Base-by-base conservation (phyloP, 1,140 invertebrate genomes). In the Plutomurus gul region DNA sequence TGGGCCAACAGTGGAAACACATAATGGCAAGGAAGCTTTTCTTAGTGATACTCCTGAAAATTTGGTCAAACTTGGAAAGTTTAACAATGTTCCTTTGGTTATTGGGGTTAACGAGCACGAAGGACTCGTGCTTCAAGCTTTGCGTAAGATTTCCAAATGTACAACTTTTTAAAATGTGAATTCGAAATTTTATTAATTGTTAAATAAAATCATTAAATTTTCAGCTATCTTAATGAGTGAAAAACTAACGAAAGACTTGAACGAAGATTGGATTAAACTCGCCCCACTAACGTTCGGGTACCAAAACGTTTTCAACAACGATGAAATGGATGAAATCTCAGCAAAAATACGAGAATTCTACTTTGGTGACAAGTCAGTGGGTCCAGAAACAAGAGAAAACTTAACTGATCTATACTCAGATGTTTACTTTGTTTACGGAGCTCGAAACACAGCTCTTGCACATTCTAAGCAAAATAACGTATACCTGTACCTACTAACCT, bases 351-450 rank as follows among this genome's bases (percentile, higher is more conserved):
- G 73, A 0, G 30, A 47, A 7, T 79, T 70, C 25, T 79, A 79
- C 18, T 79, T 79, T 71, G 78, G 78, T 5, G 43, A 40, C 13
- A 18, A 56, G 11, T 22, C 39, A 36, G 37, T 79, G 0, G 51
- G 43, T 11, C 13, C 8, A 37, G 39, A 20, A 4, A 79, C 72
- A 0, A 37, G 33, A 7, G 30, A 60, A 18, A 79, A 79, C 22
- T 22, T 79, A 27, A 79, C 78, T 11, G 75, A 79, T 71, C 71
- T 79, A 13, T 79, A 79, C 43, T 75, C 72, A 18, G 78, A 79
- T 51, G 20, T 33, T 20, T 74, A 65, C 16, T 79, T 79, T 56
- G 40, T 56, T 7, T 49, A 74, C 22, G 72, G 72, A 39, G 22
- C 33, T 37, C 49, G 39, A 22, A 37, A 40, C 16, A 37, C 73